Conservation (phyloP, 1,140 invertebrate species). For the Eubasilissa regina region DNA sequence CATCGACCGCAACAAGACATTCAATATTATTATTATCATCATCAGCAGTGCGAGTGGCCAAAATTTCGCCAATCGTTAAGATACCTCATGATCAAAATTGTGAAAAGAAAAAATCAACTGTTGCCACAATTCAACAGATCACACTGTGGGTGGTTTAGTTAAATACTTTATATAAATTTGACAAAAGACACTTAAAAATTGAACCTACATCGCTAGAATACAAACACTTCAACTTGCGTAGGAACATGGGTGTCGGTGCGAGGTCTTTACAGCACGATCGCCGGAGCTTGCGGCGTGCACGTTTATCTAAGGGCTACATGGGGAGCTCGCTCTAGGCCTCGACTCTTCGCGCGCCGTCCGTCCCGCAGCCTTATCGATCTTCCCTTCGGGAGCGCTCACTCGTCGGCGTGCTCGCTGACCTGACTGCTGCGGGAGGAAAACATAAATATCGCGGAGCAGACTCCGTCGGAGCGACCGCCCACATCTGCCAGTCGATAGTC, state of each 20-base stretch:
- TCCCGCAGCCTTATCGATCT: constrained; percentile 19
- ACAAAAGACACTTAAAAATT: constrained; percentile 32
- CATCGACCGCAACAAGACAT: constrained; percentile 47
- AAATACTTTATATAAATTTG: constrained; percentile 30
- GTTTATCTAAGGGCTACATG: background rate
- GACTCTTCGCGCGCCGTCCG: background rate
- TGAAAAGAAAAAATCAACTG: constrained; percentile 25
- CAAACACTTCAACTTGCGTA: constrained; percentile 59
- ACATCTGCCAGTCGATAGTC: constrained; percentile 36
- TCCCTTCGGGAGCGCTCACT: background rate
- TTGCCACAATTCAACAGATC: constrained; percentile 37
- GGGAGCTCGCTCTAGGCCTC: constrained; percentile 2
- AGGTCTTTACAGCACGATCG: constrained; percentile 6
- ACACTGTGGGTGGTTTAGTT: constrained; percentile 27
- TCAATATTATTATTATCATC: constrained; percentile 40
- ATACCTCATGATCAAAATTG: constrained; percentile 11
- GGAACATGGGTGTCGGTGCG: constrained; percentile 50
- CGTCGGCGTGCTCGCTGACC: constrained; percentile 20
- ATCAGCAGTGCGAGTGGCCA: constrained; percentile 23
- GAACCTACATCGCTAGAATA: constrained; percentile 58
- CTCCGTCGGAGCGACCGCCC: constrained; percentile 16
- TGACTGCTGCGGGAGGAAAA: constrained; percentile 14
- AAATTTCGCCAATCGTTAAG: constrained; percentile 24
- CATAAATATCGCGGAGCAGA: constrained; percentile 21
- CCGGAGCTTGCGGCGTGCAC: background rate